Evolutionary conservation across 2,113 vertebrate genomes (phyloP), one percentile per base, ranked within the genome.

Genomic region (Rhinoptilus africanus): DNA sequence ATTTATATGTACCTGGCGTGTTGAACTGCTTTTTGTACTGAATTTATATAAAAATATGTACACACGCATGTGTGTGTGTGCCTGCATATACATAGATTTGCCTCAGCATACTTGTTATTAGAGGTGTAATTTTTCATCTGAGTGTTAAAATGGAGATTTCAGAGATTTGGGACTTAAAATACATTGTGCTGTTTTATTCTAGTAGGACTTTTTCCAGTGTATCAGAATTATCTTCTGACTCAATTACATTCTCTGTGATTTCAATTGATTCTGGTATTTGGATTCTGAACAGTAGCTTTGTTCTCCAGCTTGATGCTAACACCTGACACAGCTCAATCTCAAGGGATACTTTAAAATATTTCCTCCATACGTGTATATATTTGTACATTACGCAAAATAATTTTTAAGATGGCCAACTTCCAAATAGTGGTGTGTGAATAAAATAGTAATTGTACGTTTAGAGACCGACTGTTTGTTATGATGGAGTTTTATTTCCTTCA

Each of bases 11-110:
- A n/a, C 14, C 32, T 54, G 24, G 13, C 41, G 1, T 37, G 4
- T 63, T 76, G 57, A 88, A 66, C 26, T 57, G 12, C 10, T 64
- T 78, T 92, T 80, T 77, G 10, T 76, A 19, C 20, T 73, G 14
- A 66, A 71, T 76, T 79, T 64, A 9, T 35, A 60, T 45, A 50
- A 57, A 64, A 64, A 50, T 24, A 7, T 30, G 14, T 59, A 20
- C 17, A 34, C 3, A 2, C 1, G 2, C 4, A 0, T 23, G 4
- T 19, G 8, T 6, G 5, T 13, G 10, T 20, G 2, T 10, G 14
- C 19, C 22, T 73, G 12, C 14, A 28, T 26, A 39, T n/a, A 16
- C 37, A 8, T 72, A 15, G 23, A n/a, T 71, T 95, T 80, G 2
- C 47, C 79, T 85, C n/a, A 68, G 27, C 14, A 11, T 50, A 18